Base-by-base conservation (phyloP, 2,113 vertebrate genomes). In the Lampris incognitus region DNA sequence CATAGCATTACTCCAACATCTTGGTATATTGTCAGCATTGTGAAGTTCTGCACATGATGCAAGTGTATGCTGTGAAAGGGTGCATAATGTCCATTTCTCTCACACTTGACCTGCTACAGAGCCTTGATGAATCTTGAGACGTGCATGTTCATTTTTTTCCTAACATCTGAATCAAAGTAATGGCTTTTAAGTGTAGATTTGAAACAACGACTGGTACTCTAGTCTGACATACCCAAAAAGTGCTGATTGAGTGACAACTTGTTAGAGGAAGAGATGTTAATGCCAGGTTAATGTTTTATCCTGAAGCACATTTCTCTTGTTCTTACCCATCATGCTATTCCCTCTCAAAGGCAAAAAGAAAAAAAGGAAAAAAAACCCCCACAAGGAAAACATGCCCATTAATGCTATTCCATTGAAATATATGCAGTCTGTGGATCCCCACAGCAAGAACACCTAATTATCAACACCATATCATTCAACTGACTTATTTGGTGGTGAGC, bases 361-460 rank as follows among this genome's bases (percentile, higher is more conserved):
- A 9, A 82, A 73, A 65, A 40, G 62, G n/a, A 36, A 79, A 13
- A 69, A 54, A 77, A 68, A 80, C 49, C 62, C 66, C 77, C 62
- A 74, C 2, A 55, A 10, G 40, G 49, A 68, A 39, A 68, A 76
- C 24, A 85, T 60, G 82, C 65, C 68, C 62, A 86, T 40, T 3
- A 82, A 81, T 52, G 44, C 61, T 87, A 69, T 68, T 52, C 40
- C 39, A 72, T 44, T 5, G 44, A 55, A 81, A 87, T 72, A 78
- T 76, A 10, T 78, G 58, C 42, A 57, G 57, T 72, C 1, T 2
- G 78, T 57, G 81, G 91, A 87, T 85, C 86, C 83, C 89, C 87
- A 77, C 78, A 84, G 74, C 82, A 82, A 89, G 70, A 76, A 82
- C 65, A 74, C 83, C 60, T 63, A 83, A 73, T 57, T 54, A 13